A percentile compares a stretch with the other conserved stretches of the same genome.
Conservation (phyloP, 2,888 invertebrate genomes). For the Graphium colonna region DNA sequence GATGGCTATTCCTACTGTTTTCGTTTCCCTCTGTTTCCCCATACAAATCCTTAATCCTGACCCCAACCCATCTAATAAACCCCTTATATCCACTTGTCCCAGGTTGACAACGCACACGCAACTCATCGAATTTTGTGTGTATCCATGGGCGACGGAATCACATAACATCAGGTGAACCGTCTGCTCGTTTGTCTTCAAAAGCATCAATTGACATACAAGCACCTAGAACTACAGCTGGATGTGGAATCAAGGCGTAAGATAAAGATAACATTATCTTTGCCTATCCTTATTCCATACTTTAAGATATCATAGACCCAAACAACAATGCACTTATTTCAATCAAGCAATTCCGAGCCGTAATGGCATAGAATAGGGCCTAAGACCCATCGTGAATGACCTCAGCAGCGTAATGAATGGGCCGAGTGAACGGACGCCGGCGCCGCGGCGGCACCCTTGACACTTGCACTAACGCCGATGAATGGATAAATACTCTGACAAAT, state of each 20-base stretch:
- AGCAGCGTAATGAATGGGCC: slow-evolving; percentile 60
- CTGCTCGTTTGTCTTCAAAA: too few relatives aligned
- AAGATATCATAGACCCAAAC: neutral
- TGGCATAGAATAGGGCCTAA: neutral
- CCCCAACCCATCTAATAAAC: too few relatives aligned
- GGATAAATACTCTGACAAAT: too few relatives aligned
- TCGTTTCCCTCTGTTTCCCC: too few relatives aligned
- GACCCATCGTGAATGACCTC: neutral
- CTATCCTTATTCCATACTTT: neutral
- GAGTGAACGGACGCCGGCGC: slow-evolving; percentile 56
- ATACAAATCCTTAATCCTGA: too few relatives aligned
- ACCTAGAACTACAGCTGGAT: neutral
- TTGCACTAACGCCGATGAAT: neutral
- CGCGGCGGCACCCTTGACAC: slow-evolving; percentile 44
- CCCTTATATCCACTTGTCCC: too few relatives aligned
- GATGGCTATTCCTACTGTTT: too few relatives aligned
- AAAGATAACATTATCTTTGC: neutral
- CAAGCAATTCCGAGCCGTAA: neutral
- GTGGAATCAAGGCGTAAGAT: neutral
- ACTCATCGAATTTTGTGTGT: too few relatives aligned
- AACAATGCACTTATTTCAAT: neutral
- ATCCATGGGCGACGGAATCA: too few relatives aligned
- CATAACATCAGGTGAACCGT: too few relatives aligned
- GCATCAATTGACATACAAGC: neutral
- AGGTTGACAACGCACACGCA: too few relatives aligned